A percentile compares a stretch with the other conserved stretches of the same genome.
Evolutionary conservation across 2,888 invertebrate genomes (phyloP).

Genomic region (Phaedon cochleariae): DNA sequence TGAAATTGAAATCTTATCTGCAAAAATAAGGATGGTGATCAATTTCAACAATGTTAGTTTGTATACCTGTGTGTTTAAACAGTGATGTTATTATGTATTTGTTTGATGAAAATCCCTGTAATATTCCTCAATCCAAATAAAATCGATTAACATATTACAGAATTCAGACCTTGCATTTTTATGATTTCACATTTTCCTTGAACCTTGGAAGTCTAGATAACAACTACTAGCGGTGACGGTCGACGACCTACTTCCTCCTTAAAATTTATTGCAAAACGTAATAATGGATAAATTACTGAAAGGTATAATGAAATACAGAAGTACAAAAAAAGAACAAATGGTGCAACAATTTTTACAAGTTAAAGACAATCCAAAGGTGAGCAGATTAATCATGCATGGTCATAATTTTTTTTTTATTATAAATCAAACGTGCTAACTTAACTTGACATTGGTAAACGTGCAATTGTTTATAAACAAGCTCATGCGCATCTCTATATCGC

Average conservation of each 20-base stretch:
- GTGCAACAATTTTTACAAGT: constrained; percentile 92
- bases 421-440: no score
- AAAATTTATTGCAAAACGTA: constrained; percentile 4
- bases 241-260: not conserved
- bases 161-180: not conserved
- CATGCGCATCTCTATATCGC: constrained; percentile 28
- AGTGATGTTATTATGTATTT: no score
- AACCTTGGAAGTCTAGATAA: constrained; percentile 16
- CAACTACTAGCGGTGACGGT: not conserved
- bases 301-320: constrained; percentile 90
- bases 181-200: not conserved
- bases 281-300: constrained; percentile 86
- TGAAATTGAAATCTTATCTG: no score
- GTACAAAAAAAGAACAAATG: constrained; percentile 83
- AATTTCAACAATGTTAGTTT: no score
- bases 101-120: not conserved
- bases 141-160: not conserved
- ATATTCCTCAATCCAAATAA: not conserved
- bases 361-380: constrained; percentile 86
- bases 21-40: no score
- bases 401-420: no score
- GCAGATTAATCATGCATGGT: no score
- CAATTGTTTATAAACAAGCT: constrained; percentile 7
- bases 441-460: not conserved
- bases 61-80: no score